Evolutionary conservation across 2,113 vertebrate genomes (phyloP).

Genomic region (Hepsetus odoe): DNA sequence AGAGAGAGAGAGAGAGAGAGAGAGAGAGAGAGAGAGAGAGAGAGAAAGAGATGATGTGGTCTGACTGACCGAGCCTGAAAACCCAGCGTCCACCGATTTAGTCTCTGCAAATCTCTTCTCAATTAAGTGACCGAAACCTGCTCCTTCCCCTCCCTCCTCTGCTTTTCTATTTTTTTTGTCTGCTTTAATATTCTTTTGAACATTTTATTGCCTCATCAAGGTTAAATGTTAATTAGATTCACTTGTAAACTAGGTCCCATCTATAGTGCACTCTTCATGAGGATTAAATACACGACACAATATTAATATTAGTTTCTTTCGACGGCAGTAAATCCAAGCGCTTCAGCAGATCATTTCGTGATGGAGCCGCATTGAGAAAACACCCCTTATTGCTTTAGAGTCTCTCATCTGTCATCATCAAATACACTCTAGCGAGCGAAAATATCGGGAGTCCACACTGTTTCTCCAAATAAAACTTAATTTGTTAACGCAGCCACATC

Average conservation of each 20-base stretch:
- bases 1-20: slow-evolving; percentile 21
- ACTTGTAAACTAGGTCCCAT: slow-evolving; percentile 51
- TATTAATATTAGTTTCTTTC: too few relatives aligned
- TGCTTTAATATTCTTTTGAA: slow-evolving; percentile 58
- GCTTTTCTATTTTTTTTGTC: background rate
- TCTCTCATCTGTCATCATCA: too few relatives aligned
- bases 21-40: slow-evolving; percentile 6
- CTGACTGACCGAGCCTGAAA: slow-evolving; percentile 47
- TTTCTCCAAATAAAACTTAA: too few relatives aligned
- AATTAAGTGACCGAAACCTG: slow-evolving; percentile 53
- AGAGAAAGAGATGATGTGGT: slow-evolving; percentile 31
- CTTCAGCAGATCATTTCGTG: too few relatives aligned
- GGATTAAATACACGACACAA: slow-evolving; percentile 51
- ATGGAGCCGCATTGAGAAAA: too few relatives aligned
- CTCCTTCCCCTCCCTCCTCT: background rate
- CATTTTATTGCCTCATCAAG: slow-evolving; percentile 48
- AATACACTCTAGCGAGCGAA: too few relatives aligned
- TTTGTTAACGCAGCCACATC: too few relatives aligned
- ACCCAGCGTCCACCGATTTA: slow-evolving; percentile 51
- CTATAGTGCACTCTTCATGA: slow-evolving; percentile 50
- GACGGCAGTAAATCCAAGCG: too few relatives aligned
- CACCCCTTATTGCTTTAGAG: too few relatives aligned
- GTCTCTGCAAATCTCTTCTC: slow-evolving; percentile 45
- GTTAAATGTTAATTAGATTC: slow-evolving; percentile 62
- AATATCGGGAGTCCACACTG: too few relatives aligned